phyloP scores from a whole-genome alignment of 2,113 vertebrate genomes.

The Tiliqua scincoides region DNA sequence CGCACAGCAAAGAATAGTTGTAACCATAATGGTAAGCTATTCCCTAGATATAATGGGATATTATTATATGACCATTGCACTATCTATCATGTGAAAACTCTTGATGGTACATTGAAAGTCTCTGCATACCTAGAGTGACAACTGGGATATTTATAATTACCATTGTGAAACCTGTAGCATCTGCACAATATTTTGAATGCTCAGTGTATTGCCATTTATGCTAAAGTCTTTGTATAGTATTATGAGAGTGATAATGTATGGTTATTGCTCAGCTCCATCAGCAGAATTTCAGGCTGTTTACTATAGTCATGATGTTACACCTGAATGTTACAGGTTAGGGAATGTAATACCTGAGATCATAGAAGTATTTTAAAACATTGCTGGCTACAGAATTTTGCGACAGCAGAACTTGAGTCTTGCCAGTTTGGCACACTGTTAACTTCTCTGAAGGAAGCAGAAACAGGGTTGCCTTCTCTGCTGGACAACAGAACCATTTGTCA shows the following conservation, averaged over 20 bases:
- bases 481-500: conserved; percentile 13
- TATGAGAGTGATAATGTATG: not conserved
- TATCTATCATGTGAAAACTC: not conserved
- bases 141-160: not conserved
- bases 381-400: not conserved
- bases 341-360: not conserved
- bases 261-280: not conserved
- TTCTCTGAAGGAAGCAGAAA: conserved; percentile 18
- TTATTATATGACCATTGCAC: not conserved
- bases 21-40: not conserved
- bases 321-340: not conserved
- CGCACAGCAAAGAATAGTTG: not conserved
- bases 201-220: not conserved
- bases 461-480: not conserved
- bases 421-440: not conserved
- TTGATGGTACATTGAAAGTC: not conserved
- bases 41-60: not conserved
- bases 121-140: not conserved
- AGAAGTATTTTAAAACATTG: not conserved
- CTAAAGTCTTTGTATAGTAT: not conserved
- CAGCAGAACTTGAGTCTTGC: not conserved
- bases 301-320: not conserved
- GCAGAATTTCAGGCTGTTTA: not conserved
- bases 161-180: not conserved
- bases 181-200: not conserved